Percentiles rank a stretch among this genome's conserved stretches.
phyloP scores from a whole-genome alignment of 2,797 vertebrate genomes.

The Microctenopoma steveboyesi region DNA sequence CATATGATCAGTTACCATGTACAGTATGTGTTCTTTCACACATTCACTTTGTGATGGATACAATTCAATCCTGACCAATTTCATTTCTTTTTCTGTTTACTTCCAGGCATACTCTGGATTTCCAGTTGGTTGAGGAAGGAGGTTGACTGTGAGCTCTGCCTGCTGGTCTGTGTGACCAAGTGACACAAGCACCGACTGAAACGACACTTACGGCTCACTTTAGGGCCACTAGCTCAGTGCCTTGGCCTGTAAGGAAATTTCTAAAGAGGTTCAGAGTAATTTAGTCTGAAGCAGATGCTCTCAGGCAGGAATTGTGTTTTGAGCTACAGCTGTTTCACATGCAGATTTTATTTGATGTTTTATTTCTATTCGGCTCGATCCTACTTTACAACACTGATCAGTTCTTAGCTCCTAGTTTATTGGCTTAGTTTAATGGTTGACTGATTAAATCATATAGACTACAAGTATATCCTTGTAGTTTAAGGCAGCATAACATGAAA shows the following conservation, averaged over 20 bases:
- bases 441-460: too few relatives aligned
- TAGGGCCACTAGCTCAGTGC: conserved; percentile 20
- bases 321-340: neutral
- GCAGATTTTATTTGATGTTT: too few relatives aligned
- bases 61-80: neutral
- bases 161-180: conserved; percentile 46
- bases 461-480: too few relatives aligned
- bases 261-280: too few relatives aligned
- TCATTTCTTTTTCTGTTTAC: neutral
- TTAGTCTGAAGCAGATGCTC: neutral
- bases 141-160: conserved; percentile 19
- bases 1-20: too few relatives aligned
- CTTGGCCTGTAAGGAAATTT: neutral
- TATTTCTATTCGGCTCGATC: too few relatives aligned
- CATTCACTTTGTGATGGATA: neutral
- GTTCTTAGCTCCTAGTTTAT: too few relatives aligned
- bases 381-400: too few relatives aligned
- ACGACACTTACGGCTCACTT: conserved; percentile 35
- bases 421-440: too few relatives aligned
- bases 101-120: conserved; percentile 3
- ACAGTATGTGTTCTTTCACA: too few relatives aligned
- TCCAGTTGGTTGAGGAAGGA: conserved; percentile 1
- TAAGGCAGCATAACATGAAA: too few relatives aligned
- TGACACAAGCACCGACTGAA: conserved; percentile 33
- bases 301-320: neutral